Evolutionary conservation across 2,113 vertebrate genomes (phyloP), one percentile per base, ranked within the genome.

Genomic region (Accipiter virgatus): DNA sequence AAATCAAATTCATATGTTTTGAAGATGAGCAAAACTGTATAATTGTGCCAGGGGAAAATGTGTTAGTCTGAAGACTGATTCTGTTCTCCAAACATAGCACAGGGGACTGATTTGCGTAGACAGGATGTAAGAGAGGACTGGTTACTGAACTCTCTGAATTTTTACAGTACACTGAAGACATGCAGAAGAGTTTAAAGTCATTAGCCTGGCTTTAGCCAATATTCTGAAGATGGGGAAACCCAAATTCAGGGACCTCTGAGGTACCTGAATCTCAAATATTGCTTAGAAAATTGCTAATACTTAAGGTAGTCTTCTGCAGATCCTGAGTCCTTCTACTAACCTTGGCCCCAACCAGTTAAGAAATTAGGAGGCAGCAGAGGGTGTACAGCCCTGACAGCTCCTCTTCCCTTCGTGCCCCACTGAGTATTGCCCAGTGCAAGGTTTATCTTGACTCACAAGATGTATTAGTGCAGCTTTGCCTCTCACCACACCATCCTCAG

Each of bases 1-100:
- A 97, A 98, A 97, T 94, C 82, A 97, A 95, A 95, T 95, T 94
- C 93, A 67, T 84, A 88, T 68, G 78, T 79, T 97, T 95, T 90
- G 53, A 93, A 87, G 91, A 96, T 85, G 58, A 86, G 22, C 12
- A 95, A 95, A 96, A 73, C 53, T 89, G 55, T 81, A 48, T 43
- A 70, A 86, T 65, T 86, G 12, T 92, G 32, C 34, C 42, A 88
- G 52, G 10, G 17, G 27, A 95, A 94, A 93, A 81, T 26, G 48
- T 74, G 63, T 90, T 94, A 82, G 82, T 72, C 26, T 88, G 70
- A 87, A 74, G 50, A 92, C 42, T 53, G 53, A 74, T 66, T 95
- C 47, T 85, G 52, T 91, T 85, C 36, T 70, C 53, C 65, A 77
- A 77, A 93, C 67, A 81, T 40, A 88, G 58, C 71, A 74, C 47